Percentiles rank a stretch among this genome's conserved stretches.
phyloP scores from a whole-genome alignment of 1,140 invertebrate genomes.

The Lordiphosa mommai region DNA sequence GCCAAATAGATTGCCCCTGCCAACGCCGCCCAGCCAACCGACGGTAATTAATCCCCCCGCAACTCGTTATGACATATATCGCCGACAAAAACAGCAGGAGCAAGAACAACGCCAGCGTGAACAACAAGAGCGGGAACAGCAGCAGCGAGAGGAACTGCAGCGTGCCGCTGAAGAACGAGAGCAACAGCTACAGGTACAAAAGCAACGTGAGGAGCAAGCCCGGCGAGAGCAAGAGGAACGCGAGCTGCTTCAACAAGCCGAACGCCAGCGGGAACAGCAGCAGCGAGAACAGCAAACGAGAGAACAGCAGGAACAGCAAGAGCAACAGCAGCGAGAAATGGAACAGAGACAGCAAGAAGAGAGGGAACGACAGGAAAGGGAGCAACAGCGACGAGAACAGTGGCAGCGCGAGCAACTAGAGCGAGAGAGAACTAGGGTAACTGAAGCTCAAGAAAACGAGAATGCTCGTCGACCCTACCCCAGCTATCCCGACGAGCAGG shows the following conservation, averaged over 20 bases:
- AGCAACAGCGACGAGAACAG: conserved; percentile 20
- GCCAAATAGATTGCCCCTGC: background rate
- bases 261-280: background rate
- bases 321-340: conserved; percentile 9
- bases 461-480: background rate
- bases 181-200: background rate
- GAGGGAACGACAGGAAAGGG: conserved; percentile 16
- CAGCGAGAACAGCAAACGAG: conserved; percentile 4
- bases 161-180: background rate
- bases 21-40: background rate
- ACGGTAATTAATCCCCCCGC: conserved; percentile 2
- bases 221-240: conserved; percentile 2
- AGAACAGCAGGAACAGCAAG: background rate
- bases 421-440: background rate
- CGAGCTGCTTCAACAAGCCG: conserved; percentile 8
- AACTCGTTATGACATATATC: conserved; percentile 1
- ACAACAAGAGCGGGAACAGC: conserved; percentile 6
- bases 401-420: conserved; percentile 6
- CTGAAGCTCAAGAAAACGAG: background rate
- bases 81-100: conserved; percentile 4
- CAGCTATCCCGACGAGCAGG: background rate
- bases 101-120: background rate
- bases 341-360: conserved; percentile 17
- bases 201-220: conserved; percentile 14
- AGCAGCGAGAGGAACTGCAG: background rate